A percentile compares a stretch with the other conserved stretches of the same genome.
Conservation (phyloP, 2,888 invertebrate genomes). For the Spodoptera littoralis region DNA sequence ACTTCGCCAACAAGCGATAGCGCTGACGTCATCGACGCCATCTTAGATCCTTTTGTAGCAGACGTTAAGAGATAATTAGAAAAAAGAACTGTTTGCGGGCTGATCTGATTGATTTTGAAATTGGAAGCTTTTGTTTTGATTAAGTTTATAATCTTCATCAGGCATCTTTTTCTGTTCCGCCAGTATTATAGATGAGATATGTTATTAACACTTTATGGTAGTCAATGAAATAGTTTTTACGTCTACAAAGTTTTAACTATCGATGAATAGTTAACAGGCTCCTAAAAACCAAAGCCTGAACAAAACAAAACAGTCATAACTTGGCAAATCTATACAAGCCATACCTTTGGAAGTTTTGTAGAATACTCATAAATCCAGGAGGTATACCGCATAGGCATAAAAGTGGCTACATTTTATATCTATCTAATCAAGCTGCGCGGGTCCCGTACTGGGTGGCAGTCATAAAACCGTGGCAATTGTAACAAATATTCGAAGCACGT, state of each 20-base stretch:
- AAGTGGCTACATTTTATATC: constrained; percentile 41
- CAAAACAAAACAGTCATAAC: constrained; percentile 29
- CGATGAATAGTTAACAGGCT: constrained; percentile 9
- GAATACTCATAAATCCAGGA: constrained; percentile 34
- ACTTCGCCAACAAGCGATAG: constrained; percentile 62
- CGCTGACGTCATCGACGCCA: constrained; percentile 56
- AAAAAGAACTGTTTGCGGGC: constrained; percentile 38
- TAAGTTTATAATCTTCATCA: constrained; percentile 4
- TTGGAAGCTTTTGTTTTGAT: constrained; percentile 32
- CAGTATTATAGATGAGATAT: too few species aligned
- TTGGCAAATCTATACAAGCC: constrained; percentile 10
- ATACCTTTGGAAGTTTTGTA: constrained; percentile 12
- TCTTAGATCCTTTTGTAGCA: constrained; percentile 56
- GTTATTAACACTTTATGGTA: too few species aligned
- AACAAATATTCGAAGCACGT: constrained; percentile 50
- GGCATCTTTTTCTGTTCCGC: not conserved
- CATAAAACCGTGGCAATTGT: constrained; percentile 42
- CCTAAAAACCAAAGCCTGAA: constrained; percentile 31
- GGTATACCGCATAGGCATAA: constrained; percentile 34
- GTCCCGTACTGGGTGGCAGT: constrained; percentile 15
- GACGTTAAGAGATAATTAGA: constrained; percentile 55
- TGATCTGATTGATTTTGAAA: constrained; percentile 48
- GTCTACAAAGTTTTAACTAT: too few species aligned
- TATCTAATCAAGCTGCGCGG: constrained; percentile 44
- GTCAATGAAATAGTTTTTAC: too few species aligned